Base-by-base conservation (phyloP, 1,140 invertebrate genomes). In the Schmidtea mediterranea region DNA sequence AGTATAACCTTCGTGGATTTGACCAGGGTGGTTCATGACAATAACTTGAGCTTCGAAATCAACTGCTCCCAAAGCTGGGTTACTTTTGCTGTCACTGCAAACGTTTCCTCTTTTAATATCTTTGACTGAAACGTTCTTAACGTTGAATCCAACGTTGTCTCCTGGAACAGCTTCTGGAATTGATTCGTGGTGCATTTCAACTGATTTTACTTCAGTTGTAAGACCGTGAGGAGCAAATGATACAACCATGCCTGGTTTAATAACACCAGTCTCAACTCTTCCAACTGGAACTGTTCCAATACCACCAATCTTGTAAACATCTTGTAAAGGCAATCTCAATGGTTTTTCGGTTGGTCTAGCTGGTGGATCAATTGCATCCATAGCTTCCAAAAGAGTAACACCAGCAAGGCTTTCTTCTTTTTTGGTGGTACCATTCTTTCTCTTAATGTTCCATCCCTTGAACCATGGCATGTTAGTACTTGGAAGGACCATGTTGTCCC, bases 281-380 rank as follows among this genome's bases (percentile, higher is more conserved):
- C 86, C 87, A 0, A 92, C 86, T 49, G 87, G 87, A 61, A 94
- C 86, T 54, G 86, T 94, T 62, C 86, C 86, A 65, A 94, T 94
- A 72, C 87, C 84, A 38, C 45, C 89, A 69, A 97, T 97, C 73
- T 97, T 97, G 77, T 97, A 97, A 2, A 95, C 90, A 67, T 97
- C 90, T 71, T 86, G 82, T 51, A 92, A 75, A 18, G 84, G 84
- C 68, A 92, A 75, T 63, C 86, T 78, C 36, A 92, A 75, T 39
- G 86, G 75, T 69, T 87, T 89, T 65, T 92, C 83, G 47, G 82
- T 86, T 49, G 84, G 84, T 47, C 86, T 75, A 49, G 73, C 72
- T 6, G 86, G 84, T 36, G 82, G 83, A 52, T 82, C 71, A 61
- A 90, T 87, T 48, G 82, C 79, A 65, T 92, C 84, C 49, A 92